These are phyloP conservation scores for Syndactyla subalaris DNA, from an alignment of 2,797 vertebrate species.

Conservation along the genomic window DNA sequence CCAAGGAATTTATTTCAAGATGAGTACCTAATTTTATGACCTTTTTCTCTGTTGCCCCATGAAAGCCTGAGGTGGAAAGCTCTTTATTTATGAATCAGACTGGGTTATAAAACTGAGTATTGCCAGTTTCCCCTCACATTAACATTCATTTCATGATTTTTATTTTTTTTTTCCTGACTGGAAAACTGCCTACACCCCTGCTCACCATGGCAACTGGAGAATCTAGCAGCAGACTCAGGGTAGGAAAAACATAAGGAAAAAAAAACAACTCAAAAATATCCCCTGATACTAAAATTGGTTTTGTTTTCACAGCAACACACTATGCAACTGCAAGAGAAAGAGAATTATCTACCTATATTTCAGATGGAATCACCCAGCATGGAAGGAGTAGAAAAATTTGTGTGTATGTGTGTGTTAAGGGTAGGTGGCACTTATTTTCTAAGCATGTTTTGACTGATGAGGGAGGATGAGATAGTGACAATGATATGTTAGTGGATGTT, in stretches of 20 bases:
- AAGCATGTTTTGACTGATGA: constrained; percentile 52
- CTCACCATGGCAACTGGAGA: constrained; percentile 80
- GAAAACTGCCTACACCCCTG: constrained; percentile 70
- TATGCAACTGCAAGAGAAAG: constrained; percentile 22
- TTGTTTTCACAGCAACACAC: constrained; percentile 72
- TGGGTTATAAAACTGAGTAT: neutral
- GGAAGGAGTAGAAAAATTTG: neutral
- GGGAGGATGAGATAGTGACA: constrained; percentile 11
- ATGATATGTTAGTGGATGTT: constrained; percentile 22
- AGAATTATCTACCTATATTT: constrained; percentile 50
- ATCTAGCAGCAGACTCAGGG: constrained; percentile 72
- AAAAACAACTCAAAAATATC: constrained; percentile 68
- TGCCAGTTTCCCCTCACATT: constrained; percentile 54
- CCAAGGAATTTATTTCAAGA: neutral
- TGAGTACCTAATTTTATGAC: neutral
- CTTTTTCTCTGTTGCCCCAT: neutral
- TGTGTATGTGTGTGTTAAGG: constrained; percentile 21
- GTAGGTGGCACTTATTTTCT: constrained; percentile 53
- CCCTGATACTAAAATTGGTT: constrained; percentile 75
- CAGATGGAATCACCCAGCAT: constrained; percentile 53
- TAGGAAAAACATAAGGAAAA: constrained; percentile 61
- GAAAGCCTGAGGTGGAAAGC: neutral
- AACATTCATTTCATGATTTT: constrained; percentile 72
- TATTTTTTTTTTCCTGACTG: constrained; percentile 39
- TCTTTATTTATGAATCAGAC: neutral